Percentiles rank a stretch among this genome's conserved stretches.
These are phyloP conservation scores for Plectropomus leopardus DNA, from an alignment of 2,113 vertebrate species.

Conservation along the genomic window DNA sequence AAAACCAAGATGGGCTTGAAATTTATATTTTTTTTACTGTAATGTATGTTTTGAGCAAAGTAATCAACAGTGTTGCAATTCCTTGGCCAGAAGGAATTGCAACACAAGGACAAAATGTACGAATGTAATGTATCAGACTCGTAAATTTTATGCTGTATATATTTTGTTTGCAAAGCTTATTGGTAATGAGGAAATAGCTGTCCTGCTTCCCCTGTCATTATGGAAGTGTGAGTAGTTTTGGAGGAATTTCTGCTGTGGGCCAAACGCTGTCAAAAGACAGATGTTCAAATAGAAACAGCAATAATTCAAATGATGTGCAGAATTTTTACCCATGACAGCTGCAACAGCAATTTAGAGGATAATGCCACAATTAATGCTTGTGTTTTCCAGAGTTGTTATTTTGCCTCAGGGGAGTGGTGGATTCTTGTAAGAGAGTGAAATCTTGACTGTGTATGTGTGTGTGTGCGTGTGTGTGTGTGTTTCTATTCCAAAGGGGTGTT, in stretches of 20 bases:
- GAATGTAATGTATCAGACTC: neutral
- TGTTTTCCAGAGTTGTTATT: conserved; percentile 48
- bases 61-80: neutral
- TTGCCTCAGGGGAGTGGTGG: conserved; percentile 29
- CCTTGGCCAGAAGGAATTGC: neutral
- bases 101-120: neutral
- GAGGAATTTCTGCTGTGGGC: conserved; percentile 63
- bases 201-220: conserved; percentile 35
- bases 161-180: neutral
- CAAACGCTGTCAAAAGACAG: conserved; percentile 40
- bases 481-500: conserved; percentile 47
- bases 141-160: neutral
- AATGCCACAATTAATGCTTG: conserved; percentile 17
- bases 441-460: conserved; percentile 36
- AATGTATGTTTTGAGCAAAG: neutral
- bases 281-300: conserved; percentile 35
- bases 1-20: neutral
- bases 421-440: conserved; percentile 50
- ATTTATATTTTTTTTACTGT: neutral
- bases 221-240: conserved; percentile 39
- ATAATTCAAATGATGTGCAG: conserved; percentile 35
- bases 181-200: conserved; percentile 15
- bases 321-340: conserved; percentile 9
- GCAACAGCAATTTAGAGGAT: conserved; percentile 8
- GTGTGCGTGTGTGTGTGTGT: conserved; percentile 31